Conservation (phyloP, 2,113 vertebrate genomes). For the Trichechus manatus region DNA sequence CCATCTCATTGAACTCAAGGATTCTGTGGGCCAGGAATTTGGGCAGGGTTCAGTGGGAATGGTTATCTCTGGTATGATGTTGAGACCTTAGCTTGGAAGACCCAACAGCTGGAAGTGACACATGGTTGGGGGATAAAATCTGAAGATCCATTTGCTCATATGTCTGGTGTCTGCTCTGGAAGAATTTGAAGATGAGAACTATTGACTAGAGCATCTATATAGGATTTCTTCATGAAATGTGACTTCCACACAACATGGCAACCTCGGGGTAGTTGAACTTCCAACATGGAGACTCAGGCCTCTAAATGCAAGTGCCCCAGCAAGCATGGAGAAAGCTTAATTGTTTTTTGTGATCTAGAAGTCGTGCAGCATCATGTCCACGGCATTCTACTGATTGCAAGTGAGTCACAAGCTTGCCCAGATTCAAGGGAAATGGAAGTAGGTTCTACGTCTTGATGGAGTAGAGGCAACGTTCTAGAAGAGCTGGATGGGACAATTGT, state of each 20-base stretch:
- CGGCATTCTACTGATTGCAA: neutral
- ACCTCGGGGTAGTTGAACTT: neutral
- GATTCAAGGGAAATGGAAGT: neutral
- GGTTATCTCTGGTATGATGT: neutral
- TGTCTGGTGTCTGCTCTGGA: neutral
- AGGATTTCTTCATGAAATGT: neutral
- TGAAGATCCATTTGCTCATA: neutral
- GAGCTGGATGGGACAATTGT: neutral
- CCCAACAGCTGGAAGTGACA: neutral
- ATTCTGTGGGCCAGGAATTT: neutral
- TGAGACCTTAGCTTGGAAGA: neutral
- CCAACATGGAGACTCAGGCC: neutral
- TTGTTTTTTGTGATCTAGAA: neutral
- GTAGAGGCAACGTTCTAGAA: neutral
- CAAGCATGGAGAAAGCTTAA: neutral
- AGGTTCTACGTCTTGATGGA: neutral
- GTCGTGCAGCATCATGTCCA: neutral
- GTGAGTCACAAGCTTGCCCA: neutral
- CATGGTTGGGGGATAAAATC: neutral
- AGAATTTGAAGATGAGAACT: neutral
- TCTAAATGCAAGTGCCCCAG: neutral
- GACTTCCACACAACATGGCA: neutral
- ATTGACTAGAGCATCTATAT: neutral
- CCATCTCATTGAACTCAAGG: neutral
- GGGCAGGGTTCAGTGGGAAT: neutral